phyloP scores from a whole-genome alignment of 2,888 invertebrate species.

The Drosophila incognita region DNA sequence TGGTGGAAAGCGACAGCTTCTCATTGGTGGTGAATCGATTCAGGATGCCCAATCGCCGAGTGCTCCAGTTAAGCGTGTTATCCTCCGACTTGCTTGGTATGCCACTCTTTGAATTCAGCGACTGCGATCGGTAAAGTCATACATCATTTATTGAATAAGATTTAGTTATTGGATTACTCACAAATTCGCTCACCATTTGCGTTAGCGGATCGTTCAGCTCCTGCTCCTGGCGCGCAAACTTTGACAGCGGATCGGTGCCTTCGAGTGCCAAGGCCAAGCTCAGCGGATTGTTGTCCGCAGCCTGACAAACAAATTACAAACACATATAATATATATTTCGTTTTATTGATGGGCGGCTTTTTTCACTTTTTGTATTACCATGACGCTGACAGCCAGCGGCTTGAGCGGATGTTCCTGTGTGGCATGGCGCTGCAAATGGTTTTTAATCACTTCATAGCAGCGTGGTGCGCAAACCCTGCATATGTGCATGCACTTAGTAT shows the following conservation, averaged over 20 bases:
- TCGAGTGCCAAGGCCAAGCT: constrained; percentile 85
- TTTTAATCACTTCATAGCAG: constrained; percentile 76
- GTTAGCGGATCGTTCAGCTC: constrained; percentile 88
- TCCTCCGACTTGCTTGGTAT: constrained; percentile 77
- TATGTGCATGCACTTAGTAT: constrained; percentile 14
- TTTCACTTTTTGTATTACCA: constrained; percentile 14
- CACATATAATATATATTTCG: neutral
- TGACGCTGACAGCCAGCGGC: constrained; percentile 85
- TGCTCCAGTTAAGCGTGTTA: constrained; percentile 90
- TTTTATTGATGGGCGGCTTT: constrained; percentile 9
- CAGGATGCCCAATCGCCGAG: constrained; percentile 91
- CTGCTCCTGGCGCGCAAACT: constrained; percentile 88
- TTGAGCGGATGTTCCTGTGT: constrained; percentile 88
- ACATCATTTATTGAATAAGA: neutral
- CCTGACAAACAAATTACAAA: constrained; percentile 77
- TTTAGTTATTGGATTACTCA: constrained; percentile 47
- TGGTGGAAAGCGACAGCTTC: constrained; percentile 95
- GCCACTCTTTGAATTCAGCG: constrained; percentile 50
- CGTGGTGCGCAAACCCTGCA: constrained; percentile 82
- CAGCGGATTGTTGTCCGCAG: constrained; percentile 86
- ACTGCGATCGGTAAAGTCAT: constrained; percentile 15
- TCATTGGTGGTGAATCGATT: constrained; percentile 97
- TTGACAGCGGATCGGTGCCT: constrained; percentile 90
- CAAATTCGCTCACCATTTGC: constrained; percentile 86
- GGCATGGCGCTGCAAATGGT: constrained; percentile 67